Conservation (phyloP, 2,113 vertebrate species). For the Salvelinus fontinalis region DNA sequence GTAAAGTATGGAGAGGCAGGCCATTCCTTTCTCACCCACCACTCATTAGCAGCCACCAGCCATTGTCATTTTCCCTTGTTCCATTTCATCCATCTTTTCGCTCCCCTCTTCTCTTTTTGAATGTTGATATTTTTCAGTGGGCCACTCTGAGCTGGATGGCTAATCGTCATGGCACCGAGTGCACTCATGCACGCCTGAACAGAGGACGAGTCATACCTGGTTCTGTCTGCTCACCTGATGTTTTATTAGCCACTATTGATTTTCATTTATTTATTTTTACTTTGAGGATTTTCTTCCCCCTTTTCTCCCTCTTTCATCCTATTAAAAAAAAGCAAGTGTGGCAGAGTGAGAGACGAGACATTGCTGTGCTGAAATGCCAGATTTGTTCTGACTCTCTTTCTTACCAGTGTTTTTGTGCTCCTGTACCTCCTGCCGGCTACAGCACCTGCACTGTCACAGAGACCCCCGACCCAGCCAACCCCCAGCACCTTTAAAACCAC, state of each 20-base stretch:
- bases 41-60: constrained; percentile 38
- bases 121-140: constrained; percentile 75
- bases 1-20: constrained; percentile 36
- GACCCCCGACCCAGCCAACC: constrained; percentile 35
- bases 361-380: constrained; percentile 84
- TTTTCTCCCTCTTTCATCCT: constrained; percentile 13
- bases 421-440: constrained; percentile 41
- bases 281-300: constrained; percentile 70
- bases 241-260: constrained; percentile 99
- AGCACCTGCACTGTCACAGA: constrained; percentile 37
- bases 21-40: constrained; percentile 55
- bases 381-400: constrained; percentile 63
- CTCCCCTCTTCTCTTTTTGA: constrained; percentile 52
- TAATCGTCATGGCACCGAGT: constrained; percentile 88
- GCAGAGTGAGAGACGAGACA: constrained; percentile 77
- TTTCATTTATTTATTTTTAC: constrained; percentile 81
- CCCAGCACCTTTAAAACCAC: constrained; percentile 36
- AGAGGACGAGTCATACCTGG: constrained; percentile 89
- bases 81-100: constrained; percentile 45
- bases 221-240: constrained; percentile 97
- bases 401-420: constrained; percentile 39
- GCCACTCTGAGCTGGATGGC: constrained; percentile 83
- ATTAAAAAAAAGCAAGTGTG: constrained; percentile 82
- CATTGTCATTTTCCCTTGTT: constrained; percentile 57
- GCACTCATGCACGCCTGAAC: constrained; percentile 86